Conservation (phyloP, 2,797 vertebrate species). For the Spatula clypeata region DNA sequence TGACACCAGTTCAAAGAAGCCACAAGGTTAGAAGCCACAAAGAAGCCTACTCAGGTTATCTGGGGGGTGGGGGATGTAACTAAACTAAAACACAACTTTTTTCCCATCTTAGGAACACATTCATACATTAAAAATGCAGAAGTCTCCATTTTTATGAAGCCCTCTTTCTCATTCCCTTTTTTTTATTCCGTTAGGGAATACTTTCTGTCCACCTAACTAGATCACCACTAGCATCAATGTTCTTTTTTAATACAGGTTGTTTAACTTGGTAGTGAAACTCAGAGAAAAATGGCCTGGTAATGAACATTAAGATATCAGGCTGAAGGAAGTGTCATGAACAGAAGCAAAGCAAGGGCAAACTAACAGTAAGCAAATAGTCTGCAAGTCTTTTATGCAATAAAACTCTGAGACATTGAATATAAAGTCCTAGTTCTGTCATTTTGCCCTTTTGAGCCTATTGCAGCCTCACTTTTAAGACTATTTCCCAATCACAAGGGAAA, state of each 20-base stretch:
- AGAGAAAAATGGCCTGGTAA: not conserved
- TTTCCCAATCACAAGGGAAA: not conserved
- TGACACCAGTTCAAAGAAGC: not conserved
- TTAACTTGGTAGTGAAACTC: not conserved
- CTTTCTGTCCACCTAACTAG: not conserved
- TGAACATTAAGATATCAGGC: not conserved
- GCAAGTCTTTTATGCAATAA: not conserved
- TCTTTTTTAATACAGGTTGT: not conserved
- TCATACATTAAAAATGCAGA: not conserved
- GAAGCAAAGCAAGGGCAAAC: not conserved
- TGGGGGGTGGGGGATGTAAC: not conserved
- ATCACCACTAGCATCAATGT: slow-evolving; percentile 6
- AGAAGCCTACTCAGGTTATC: not conserved
- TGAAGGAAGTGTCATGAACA: not conserved
- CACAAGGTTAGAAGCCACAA: too few relatives aligned
- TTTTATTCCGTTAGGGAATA: not conserved
- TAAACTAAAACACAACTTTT: not conserved
- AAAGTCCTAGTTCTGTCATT: not conserved
- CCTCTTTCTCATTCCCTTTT: not conserved
- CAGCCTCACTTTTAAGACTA: not conserved
- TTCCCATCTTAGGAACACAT: not conserved
- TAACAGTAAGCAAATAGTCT: not conserved
- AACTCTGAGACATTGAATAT: not conserved
- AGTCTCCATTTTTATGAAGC: not conserved
- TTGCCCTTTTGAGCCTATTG: not conserved